Base-by-base conservation (phyloP, 2,888 invertebrate genomes). In the Agrilus cyanescens region DNA sequence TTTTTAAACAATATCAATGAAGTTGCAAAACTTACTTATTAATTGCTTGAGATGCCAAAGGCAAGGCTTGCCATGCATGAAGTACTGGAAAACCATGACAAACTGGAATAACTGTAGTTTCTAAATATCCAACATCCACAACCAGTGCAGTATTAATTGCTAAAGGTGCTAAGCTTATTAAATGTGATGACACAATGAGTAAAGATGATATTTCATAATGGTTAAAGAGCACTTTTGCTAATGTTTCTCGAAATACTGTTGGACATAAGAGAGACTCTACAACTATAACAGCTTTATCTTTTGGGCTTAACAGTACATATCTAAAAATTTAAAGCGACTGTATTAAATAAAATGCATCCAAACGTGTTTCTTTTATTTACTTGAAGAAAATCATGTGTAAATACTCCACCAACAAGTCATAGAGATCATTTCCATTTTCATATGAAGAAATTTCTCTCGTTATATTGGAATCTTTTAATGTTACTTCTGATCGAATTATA, bases 241-340 rank as follows among this genome's bases (percentile, higher is more conserved):
- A 69, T 0, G 85, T 85, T 58, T 95, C 86, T 46, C 94, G 72
- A 60, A 93, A 84, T 41, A 79, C 65, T 1, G 88, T 85, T 4
- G 80, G 85, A 29, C 85, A 82, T 14, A 96, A 73, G 10, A 94
- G 70, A 4, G 90, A 93, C 67, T 97, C 97, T 14, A 96, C 82
- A 25, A 97, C 74, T 4, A 97, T 84, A 30, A 97, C 81, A 61
- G 88, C 83, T 15, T 93, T 75, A 57, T 93, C 95, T 66, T 95
- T 94, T 0, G 96, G 94, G 60, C 88, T 95, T 36, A 93, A 83
- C 37, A 94, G 71, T 25, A 91, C 76, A 62, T 91, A 81, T 55
- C 93, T 93, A 59, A 12, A 68, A 61, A 32, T 33, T 25, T 12
- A 18, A 12, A 34, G n/a, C n/a, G n/a, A n/a, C n/a, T n/a, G n/a